Evolutionary conservation across 2,797 vertebrate species (phyloP), one percentile per base, ranked within the genome.

Genomic region (Geranospiza caerulescens): DNA sequence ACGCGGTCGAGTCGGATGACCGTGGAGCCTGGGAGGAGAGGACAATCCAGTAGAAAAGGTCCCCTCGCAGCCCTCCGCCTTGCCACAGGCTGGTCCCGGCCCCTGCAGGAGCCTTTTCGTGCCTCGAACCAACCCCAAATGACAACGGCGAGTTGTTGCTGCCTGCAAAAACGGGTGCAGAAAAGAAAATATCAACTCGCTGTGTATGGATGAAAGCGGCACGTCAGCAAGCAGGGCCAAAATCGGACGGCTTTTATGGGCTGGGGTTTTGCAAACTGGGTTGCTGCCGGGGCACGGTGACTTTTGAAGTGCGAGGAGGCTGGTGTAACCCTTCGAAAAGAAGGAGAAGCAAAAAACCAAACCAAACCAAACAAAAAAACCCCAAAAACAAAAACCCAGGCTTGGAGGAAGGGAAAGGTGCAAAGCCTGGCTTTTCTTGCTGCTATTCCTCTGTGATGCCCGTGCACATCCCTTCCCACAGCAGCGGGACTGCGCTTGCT

Each of bases 201-300:
- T 45, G 18, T 15, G 15, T 19, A 4, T 29, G 29, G 64, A 4
- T 20, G n/a, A 6, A 5, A 38, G 64, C 0, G 3, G 56, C 16
- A 12, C 19, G 1, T 27, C 45, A 4, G 15, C 33, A 8, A 21
- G 27, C 11, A 3, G 48, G 68, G 68, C 48, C 12, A 25, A 36
- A 29, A 26, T 8, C 18, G 1, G 22, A 3, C 1, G 27, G n/a
- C 8, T 29, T 38, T 21, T 22, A 14, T 1, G 17, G 31, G 42
- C 4, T 6, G 44, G 31, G 17, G 19, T 18, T 45, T 52, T 33
- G 33, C 36, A 59, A 18, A 21, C 21, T 6, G 20, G 22, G 26
- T 13, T 59, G 55, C 38, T 8, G 5, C 20, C 4, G 1, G 5
- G 6, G 31, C 19, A 1, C 0, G 9, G 36, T 20, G n/a, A 4